Base-by-base conservation (phyloP, 2,888 invertebrate genomes). In the Hermaeophaga mercurialis region DNA sequence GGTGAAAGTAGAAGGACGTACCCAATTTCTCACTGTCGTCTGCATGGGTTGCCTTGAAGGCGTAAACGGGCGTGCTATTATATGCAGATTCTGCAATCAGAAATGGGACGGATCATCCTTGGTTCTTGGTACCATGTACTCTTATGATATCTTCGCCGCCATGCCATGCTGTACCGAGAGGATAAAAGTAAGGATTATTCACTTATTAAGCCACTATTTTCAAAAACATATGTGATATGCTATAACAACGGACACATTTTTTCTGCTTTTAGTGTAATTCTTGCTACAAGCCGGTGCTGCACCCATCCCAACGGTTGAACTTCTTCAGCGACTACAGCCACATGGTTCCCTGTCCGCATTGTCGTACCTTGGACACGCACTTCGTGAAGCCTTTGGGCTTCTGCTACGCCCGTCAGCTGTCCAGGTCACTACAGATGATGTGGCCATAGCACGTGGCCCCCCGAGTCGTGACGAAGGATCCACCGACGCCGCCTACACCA, bases 81-180 rank as follows among this genome's bases (percentile, higher is more conserved):
- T 87, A 68, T 94, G 94, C 81, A 85, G 90, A 72, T 91, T 88
- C 80, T 95, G 95, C 78, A 85, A 85, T 44, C 87, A 87, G 70
- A 88, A 88, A 68, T 96, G 95, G 95, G 92, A 94, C 74, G 97
- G 97, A 18, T 90, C 93, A 17, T 91, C 94, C 47, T 84, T 97
- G 61, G 92, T 97, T 55, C 84, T 97, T 56, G 97, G 97, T 65
- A 96, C 96, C 63, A 96, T 97, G 94, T 98, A 98, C 81, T 92
- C 95, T 58, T 98, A 96, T 75, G 97, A 98, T 80, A 94, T 98
- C 69, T 96, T 98, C 78, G 97, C 97, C 75, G 95, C 96, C 59
- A 92, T 91, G 80, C 95, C 96, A 12, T 98, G 97, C 79, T 97
- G 97, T 81, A 85, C 89, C 73, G 94, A 94, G 74, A 85, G 96